Base-by-base conservation (phyloP, 2,113 vertebrate genomes). In the Menidia beryllina region DNA sequence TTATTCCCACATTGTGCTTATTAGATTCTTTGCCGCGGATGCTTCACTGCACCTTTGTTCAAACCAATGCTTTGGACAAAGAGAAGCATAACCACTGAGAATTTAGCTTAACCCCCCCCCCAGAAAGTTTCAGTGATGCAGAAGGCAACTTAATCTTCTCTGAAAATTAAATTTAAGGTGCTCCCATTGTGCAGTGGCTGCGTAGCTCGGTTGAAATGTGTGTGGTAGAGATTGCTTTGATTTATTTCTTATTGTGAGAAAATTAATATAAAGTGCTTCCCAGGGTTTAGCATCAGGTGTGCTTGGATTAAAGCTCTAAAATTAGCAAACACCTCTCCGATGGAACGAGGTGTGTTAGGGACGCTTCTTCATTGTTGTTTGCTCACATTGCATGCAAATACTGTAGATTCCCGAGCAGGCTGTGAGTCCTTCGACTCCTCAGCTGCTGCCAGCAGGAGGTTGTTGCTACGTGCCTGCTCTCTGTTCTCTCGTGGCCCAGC, bases 1-100 rank as follows among this genome's bases (percentile, higher is more conserved):
- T 95, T 94, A 93, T 88, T 89, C 79, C 83, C 85, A 88, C 89
- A 82, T 86, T 85, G 94, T 94, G 94, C 95, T 95, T 95, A 94
- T 86, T 95, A 95, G 94, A 93, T 95, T 92, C 92, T 92, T 83
- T 83, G 82, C 89, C 69, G 81, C 72, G 61, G 88, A 90, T 86
- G 88, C 91, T 91, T 88, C 82, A 83, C 67, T 89, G 91, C 82
- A 91, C 85, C 88, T 91, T 91, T 90, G 85, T 89, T 90, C 85
- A 81, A 74, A 77, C 81, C 78, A 63, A 75, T 50, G 74, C 77
- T 79, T 76, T 30, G 62, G 88, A 90, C 79, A 86, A 89, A 89
- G 86, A 86, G 73, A 81, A 53, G 77, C 74, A 82, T 72, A 85
- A 81, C 78, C 38, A 69, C 72, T 49, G 78, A 88, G 83, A 85